phyloP scores from a whole-genome alignment of 2,888 invertebrate species.

The Drosophila gaucha region DNA sequence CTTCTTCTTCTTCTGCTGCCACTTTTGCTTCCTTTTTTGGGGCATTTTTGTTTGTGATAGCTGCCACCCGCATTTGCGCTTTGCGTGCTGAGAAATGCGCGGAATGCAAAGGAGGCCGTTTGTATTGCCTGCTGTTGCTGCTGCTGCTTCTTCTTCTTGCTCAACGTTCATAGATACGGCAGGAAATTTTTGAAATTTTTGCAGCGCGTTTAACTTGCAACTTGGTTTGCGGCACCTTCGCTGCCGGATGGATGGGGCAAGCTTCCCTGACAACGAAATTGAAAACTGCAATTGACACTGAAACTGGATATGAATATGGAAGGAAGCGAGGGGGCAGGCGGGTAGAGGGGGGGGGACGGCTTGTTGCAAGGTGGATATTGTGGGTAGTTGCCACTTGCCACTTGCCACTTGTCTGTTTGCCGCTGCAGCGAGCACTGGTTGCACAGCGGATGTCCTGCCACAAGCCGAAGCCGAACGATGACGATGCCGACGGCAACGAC shows the following conservation, averaged over 20 bases:
- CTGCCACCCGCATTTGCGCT: constrained; percentile 30
- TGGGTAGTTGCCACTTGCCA: neutral
- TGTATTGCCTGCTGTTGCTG: constrained; percentile 22
- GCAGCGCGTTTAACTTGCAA: constrained; percentile 26
- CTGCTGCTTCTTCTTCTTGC: constrained; percentile 4
- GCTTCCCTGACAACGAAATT: constrained; percentile 17
- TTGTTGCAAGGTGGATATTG: constrained; percentile 1
- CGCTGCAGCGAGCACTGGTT: constrained; percentile 56
- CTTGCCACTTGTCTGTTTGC: constrained; percentile 4
- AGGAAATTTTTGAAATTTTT: constrained; percentile 60
- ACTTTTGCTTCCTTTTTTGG: neutral
- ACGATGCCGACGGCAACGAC: constrained; percentile 3
- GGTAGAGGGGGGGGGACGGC: neutral
- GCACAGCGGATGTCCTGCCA: constrained; percentile 24
- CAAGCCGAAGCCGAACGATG: constrained; percentile 14
- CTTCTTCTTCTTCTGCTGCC: neutral
- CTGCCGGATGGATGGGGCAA: neutral
- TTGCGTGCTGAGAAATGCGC: constrained; percentile 53
- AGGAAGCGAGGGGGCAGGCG: neutral
- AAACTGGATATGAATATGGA: constrained; percentile 38
- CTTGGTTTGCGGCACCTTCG: constrained; percentile 15
- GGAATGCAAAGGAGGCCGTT: constrained; percentile 77
- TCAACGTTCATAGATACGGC: constrained; percentile 12
- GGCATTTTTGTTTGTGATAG: constrained; percentile 27
- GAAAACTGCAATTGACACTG: constrained; percentile 53